Evolutionary conservation across 2,888 invertebrate species (phyloP), one percentile per base, ranked within the genome.

Genomic region (Calliscelio sp.): DNA sequence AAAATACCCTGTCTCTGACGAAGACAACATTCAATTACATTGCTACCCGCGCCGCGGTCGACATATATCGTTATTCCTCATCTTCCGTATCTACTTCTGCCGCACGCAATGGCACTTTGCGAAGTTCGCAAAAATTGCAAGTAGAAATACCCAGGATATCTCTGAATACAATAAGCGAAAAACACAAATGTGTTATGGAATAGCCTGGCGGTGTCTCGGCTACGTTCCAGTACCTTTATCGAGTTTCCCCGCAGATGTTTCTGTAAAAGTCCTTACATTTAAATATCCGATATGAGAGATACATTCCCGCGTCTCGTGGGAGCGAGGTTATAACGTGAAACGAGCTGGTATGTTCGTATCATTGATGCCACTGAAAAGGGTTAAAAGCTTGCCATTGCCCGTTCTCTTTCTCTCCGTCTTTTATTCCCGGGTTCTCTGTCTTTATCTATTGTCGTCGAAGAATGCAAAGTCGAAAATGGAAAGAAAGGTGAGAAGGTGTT

Each of bases 221-320:
- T 79, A 44, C 81, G 74, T 79, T 81, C 78, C 83, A 81, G 63
- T 28, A 28, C 82, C 86, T 87, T 87, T 87, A 86, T 85, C 87
- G 80, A 85, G 86, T 85, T 86, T 86, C 82, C 32, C 70, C 80
- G 63, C 84, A 84, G 84, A 85, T 86, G 86, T 84, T 86, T 77
- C 84, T 59, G 75, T 79, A 83, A 82, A 86, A 86, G 84, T 85
- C 85, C 80, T 86, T 85, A 80, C 83, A 86, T 86, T 85, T 86
- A 86, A 86, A 86, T 87, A 86, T 83, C 68, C 81, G 75, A 84
- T 83, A 84, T 78, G 82, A 80, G 71, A 66, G 79, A 81, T 85
- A 86, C 86, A 70, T 81, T 73, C 63, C 66, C 41, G 25, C 44
- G 57, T 83, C 84, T 53, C 84, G 32, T 11, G 59, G 71, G 84